phyloP scores from a whole-genome alignment of 1,140 invertebrate species.

The Chironomus striatipennis region DNA sequence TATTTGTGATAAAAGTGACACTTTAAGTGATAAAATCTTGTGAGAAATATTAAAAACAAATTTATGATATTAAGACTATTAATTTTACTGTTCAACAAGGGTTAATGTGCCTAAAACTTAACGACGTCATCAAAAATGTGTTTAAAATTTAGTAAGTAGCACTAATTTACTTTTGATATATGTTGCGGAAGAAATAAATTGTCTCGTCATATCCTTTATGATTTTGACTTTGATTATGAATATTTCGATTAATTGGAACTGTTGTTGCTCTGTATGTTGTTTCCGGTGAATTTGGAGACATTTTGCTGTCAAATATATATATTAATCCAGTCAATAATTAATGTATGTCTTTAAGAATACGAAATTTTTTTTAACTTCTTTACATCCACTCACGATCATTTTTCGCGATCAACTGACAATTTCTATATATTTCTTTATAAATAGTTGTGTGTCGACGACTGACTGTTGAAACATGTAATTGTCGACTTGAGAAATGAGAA shows the following conservation, averaged over 20 bases:
- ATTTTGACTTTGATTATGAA: neutral
- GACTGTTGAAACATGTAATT: neutral
- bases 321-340: too few relatives aligned
- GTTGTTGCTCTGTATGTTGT: neutral
- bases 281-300: neutral
- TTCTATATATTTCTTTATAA: neutral
- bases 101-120: too few relatives aligned
- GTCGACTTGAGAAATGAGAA: neutral
- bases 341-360: too few relatives aligned
- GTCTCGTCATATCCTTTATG: neutral
- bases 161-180: neutral
- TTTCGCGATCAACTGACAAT: neutral
- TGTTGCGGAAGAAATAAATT: neutral
- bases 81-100: too few relatives aligned
- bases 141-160: too few relatives aligned
- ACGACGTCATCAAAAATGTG: too few relatives aligned
- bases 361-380: neutral
- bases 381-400: neutral
- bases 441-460: too few relatives aligned
- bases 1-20: too few relatives aligned
- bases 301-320: neutral
- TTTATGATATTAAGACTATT: too few relatives aligned
- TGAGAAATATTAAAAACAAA: too few relatives aligned
- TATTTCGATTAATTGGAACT: neutral
- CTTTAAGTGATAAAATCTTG: too few relatives aligned